phyloP scores from a whole-genome alignment of 1,140 invertebrate genomes.

The Drosophila jambulina region DNA sequence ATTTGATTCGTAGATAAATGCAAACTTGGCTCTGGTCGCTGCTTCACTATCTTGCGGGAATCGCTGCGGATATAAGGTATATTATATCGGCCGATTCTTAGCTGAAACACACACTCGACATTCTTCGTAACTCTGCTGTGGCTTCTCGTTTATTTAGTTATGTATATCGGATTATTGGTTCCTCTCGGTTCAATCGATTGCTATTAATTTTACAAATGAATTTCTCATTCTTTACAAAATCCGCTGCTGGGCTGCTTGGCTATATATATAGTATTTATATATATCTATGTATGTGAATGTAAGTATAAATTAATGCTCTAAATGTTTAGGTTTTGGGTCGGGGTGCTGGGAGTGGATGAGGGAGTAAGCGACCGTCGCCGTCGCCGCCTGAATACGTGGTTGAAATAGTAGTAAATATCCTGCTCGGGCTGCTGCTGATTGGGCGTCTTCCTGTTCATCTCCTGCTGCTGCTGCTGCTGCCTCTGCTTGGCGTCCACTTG shows the following conservation, averaged over 20 bases:
- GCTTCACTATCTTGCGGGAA: slow-evolving; percentile 21
- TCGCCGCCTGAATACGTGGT: slow-evolving; percentile 76
- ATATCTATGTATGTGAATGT: slow-evolving; percentile 51
- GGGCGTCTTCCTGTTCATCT: slow-evolving; percentile 67
- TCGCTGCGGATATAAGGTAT: slow-evolving; percentile 19
- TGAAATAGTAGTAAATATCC: slow-evolving; percentile 83
- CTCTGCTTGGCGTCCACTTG: slow-evolving; percentile 73
- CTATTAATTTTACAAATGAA: slow-evolving; percentile 58
- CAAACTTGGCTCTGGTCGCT: slow-evolving; percentile 73
- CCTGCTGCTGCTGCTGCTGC: slow-evolving; percentile 52
- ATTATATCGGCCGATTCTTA: slow-evolving; percentile 41
- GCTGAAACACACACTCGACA: slow-evolving; percentile 29
- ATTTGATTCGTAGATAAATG: slow-evolving; percentile 76
- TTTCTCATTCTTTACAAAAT: slow-evolving; percentile 56
- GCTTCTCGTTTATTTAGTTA: slow-evolving; percentile 36
- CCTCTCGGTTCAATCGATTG: slow-evolving; percentile 30
- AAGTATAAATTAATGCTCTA: slow-evolving; percentile 43
- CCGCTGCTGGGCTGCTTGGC: slow-evolving; percentile 43
- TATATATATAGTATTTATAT: slow-evolving; percentile 57
- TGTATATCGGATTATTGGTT: slow-evolving; percentile 37
- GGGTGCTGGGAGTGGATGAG: slow-evolving; percentile 7
- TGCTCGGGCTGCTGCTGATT: slow-evolving; percentile 79
- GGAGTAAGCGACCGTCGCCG: slow-evolving; percentile 26
- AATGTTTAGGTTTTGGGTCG: slow-evolving; percentile 34
- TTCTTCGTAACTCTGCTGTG: slow-evolving; percentile 28